These are phyloP conservation scores for Ornithoptera alexandrae DNA, from an alignment of 2,888 invertebrate genomes.

Conservation along the genomic window DNA sequence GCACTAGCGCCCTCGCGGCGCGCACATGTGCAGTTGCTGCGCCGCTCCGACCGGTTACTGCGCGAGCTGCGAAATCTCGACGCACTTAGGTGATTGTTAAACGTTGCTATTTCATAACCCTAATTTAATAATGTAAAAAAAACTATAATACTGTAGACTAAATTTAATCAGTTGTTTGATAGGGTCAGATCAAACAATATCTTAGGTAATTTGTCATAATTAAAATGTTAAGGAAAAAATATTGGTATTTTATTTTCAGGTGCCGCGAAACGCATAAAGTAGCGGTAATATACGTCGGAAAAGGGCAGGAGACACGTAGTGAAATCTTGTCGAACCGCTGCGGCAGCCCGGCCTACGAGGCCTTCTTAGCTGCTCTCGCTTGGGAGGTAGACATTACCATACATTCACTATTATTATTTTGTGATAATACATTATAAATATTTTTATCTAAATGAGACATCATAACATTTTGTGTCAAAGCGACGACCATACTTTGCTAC, in stretches of 20 bases:
- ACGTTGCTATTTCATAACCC: neutral
- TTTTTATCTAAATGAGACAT: too few relatives aligned
- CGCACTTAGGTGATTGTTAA: conserved; percentile 82
- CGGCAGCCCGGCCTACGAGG: conserved; percentile 96
- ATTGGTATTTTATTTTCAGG: conserved; percentile 53
- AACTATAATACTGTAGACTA: too few relatives aligned
- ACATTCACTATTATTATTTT: neutral
- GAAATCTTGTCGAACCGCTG: conserved; percentile 93
- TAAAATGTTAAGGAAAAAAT: too few relatives aligned
- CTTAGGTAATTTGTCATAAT: too few relatives aligned
- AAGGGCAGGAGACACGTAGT: conserved; percentile 97
- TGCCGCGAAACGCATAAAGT: conserved; percentile 97
- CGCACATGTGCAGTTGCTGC: conserved; percentile 89
- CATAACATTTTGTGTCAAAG: too few relatives aligned
- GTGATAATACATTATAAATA: too few relatives aligned
- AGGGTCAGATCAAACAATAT: too few relatives aligned
- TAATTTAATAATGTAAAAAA: too few relatives aligned
- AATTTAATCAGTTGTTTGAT: too few relatives aligned
- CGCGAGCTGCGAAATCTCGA: conserved; percentile 96
- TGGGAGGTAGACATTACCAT: conserved; percentile 74
- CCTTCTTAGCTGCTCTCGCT: conserved; percentile 83
- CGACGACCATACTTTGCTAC: too few relatives aligned
- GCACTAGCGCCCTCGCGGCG: conserved; percentile 94
- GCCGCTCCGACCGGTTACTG: conserved; percentile 92
- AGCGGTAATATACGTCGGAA: conserved; percentile 98